Percentiles rank a stretch among this genome's conserved stretches.
phyloP scores from a whole-genome alignment of 2,888 invertebrate species.

The Smittia sp. region DNA sequence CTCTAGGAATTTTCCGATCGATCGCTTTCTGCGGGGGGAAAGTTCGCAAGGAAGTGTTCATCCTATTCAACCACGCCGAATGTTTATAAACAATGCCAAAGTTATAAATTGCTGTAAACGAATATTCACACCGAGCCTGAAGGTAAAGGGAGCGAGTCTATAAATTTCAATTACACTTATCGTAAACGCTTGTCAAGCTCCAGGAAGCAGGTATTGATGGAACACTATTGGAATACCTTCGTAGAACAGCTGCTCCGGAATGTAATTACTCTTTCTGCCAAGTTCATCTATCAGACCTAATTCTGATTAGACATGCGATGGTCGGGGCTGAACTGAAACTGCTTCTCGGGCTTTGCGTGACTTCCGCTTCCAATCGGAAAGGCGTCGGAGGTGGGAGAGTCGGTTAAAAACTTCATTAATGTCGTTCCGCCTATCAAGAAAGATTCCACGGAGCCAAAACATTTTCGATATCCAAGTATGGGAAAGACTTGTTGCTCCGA shows the following conservation, averaged over 20 bases:
- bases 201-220: not conserved
- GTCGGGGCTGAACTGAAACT: not conserved
- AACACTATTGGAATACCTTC: not conserved
- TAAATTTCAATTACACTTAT: not conserved
- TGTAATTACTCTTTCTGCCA: not conserved
- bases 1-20: not conserved
- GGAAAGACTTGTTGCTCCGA: too few species aligned
- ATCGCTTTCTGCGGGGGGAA: not conserved
- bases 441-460: too few species aligned
- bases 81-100: slow-evolving; percentile 1
- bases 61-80: not conserved
- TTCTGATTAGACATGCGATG: slow-evolving; percentile 8
- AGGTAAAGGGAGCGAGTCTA: not conserved
- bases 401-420: not conserved
- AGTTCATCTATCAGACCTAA: slow-evolving; percentile 10
- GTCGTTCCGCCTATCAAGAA: not conserved
- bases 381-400: not conserved
- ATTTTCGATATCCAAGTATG: too few species aligned
- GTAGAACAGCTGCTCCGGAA: not conserved
- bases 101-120: not conserved
- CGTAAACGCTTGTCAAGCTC: not conserved
- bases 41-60: not conserved
- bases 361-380: not conserved
- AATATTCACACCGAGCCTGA: not conserved
- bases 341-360: not conserved